Percentiles rank a stretch among this genome's conserved stretches.
Evolutionary conservation across 2,113 vertebrate genomes (phyloP).

Genomic region (Platysteira castanea): DNA sequence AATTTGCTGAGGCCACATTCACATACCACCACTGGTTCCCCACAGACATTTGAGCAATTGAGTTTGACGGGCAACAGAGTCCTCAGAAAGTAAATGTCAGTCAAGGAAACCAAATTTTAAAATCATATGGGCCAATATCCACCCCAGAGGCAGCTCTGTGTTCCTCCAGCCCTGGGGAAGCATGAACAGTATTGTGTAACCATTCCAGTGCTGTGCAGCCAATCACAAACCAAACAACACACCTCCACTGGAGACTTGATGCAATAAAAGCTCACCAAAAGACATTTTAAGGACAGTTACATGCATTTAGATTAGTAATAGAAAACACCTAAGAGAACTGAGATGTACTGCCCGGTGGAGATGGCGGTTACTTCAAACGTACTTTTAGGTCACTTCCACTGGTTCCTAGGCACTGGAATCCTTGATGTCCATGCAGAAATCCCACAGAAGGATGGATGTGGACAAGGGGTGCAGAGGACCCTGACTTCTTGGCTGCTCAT

Average conservation of each 20-base stretch:
- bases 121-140: neutral
- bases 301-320: neutral
- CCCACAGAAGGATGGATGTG: neutral
- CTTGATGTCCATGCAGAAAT: neutral
- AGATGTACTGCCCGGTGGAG: neutral
- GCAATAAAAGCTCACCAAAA: neutral
- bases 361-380: neutral
- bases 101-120: conserved; percentile 1
- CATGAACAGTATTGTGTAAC: neutral
- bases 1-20: conserved; percentile 4
- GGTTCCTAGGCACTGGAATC: neutral
- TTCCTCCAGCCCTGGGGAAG: neutral
- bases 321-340: neutral
- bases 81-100: conserved; percentile 10
- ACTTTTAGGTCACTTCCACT: neutral
- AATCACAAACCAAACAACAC: neutral
- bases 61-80: conserved; percentile 26
- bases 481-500: neutral
- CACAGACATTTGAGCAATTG: conserved; percentile 39
- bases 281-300: neutral
- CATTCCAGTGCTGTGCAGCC: neutral
- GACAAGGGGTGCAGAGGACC: neutral
- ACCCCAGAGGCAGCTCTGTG: neutral
- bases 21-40: conserved; percentile 12
- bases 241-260: neutral